Evolutionary conservation across 2,113 vertebrate species (phyloP), one percentile per base, ranked within the genome.

Genomic region (Carassius auratus): DNA sequence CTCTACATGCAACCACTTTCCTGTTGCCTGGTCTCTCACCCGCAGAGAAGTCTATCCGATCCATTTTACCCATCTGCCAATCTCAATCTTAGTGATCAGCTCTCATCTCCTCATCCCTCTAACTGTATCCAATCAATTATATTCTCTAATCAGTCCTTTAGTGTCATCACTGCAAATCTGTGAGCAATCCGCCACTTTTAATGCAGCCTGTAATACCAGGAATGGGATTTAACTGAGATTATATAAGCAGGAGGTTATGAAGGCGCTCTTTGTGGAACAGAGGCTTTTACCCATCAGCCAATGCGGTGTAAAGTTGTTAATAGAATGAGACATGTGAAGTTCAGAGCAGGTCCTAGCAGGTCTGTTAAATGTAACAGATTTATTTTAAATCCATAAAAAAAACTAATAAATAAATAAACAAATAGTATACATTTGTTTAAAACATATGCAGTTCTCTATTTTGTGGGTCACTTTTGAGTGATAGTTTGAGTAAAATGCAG

Each of bases 1-100:
- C 10, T 88, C 79, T 71, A 87, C 84, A 84, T 86, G 89, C 90
- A 89, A 89, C 88, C 64, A 77, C 89, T 91, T 90, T 90, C 90
- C 86, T 19, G 81, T 90, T 90, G 91, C 88, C 90, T 91, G 92
- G 89, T 91, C 89, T 76, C 89, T 93, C 93, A 93, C 93, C 91
- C 91, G 87, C 91, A 90, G 88, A 92, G 90, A 87, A 80, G 88
- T 94, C 93, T 90, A 93, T 95, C 94, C 93, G 93, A 93, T 94
- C 92, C 94, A 94, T 94, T 95, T 94, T 91, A 92, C 90, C 87
- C 92, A 91, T 92, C 91, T 94, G 94, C 93, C 94, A 95, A 94
- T 94, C 94, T 94, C 92, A 91, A 94, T 95, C 92, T 93, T 88
- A 89, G 89, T 84, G 88, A 93, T 94, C 91, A 87, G 36, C 86